Evolutionary conservation across 2,888 invertebrate genomes (phyloP), one percentile per base, ranked within the genome.

Genomic region (Epirrita christyi): DNA sequence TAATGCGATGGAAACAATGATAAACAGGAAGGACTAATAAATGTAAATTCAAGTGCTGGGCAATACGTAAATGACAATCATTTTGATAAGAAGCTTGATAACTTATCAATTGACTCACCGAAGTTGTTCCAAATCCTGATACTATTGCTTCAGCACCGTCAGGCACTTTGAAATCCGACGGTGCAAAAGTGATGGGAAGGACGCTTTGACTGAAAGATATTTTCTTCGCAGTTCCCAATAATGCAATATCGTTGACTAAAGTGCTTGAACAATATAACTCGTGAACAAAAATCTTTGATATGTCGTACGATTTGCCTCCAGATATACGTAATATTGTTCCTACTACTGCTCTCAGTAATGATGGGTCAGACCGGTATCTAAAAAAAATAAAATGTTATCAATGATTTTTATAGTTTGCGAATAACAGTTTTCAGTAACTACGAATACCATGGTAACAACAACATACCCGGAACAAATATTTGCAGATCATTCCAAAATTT

Each of bases 91-190:
- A 21, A 21, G n/a, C n/a, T n/a, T 21, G 21, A 21, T 21, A 21
- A 21, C 2, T 21, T 21, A 21, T 21, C 21, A 4, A 21, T 21
- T 21, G 21, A 21, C 78, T 81, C 61, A 84, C 84, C 32, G 78
- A 71, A 45, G 80, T 81, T 5, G 74, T 71, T 15, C 92, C 92
- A 73, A 79, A 92, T 52, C 92, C 92, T 37, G 92, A 83, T 1
- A 92, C 88, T 5, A 89, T 11, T 6, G 92, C 91, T 64, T 77
- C 76, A 8, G 80, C 71, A 2, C 88, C 89, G 57, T 59, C 70
- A 32, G 81, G 70, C 10, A 92, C 59, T 6, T 60, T 51, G 10
- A 77, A 68, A 58, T 70, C 63, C 36, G 70, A 43, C 0, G 73
- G 59, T 9, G 90, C 83, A 48, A 86, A 66, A 1, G 64, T 15